Conservation (phyloP, 2,113 vertebrate genomes). For the Lipotes vexillifer region DNA sequence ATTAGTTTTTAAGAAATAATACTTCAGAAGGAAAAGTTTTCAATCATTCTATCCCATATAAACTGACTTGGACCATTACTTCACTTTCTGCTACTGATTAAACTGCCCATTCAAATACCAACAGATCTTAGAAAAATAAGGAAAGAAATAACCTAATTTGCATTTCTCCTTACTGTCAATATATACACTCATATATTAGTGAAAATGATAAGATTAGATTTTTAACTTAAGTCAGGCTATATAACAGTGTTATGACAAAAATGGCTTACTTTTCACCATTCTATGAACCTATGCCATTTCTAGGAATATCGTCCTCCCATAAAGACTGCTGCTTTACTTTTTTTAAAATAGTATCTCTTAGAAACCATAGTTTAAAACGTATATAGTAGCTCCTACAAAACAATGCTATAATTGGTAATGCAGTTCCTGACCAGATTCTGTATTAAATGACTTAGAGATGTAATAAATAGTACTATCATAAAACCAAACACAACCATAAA, state of each 20-base stretch:
- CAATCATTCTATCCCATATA: background rate
- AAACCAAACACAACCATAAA: background rate
- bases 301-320: background rate
- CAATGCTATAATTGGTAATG: background rate
- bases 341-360: background rate
- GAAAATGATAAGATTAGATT: background rate
- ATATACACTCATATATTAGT: background rate
- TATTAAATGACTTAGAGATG: background rate
- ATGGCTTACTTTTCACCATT: background rate
- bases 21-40: slow-evolving; percentile 8
- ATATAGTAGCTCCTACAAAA: background rate
- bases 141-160: background rate
- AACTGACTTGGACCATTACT: background rate
- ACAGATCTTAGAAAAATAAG: background rate
- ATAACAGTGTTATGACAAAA: background rate
- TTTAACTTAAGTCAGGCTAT: background rate
- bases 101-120: background rate
- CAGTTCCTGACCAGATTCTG: background rate
- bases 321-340: background rate
- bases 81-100: background rate
- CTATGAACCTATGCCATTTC: background rate
- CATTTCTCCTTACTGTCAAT: background rate
- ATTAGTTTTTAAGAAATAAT: background rate
- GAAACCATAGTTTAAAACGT: background rate
- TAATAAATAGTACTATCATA: background rate